Evolutionary conservation across 2,888 invertebrate species (phyloP).

Genomic region (Andrena camellia): DNA sequence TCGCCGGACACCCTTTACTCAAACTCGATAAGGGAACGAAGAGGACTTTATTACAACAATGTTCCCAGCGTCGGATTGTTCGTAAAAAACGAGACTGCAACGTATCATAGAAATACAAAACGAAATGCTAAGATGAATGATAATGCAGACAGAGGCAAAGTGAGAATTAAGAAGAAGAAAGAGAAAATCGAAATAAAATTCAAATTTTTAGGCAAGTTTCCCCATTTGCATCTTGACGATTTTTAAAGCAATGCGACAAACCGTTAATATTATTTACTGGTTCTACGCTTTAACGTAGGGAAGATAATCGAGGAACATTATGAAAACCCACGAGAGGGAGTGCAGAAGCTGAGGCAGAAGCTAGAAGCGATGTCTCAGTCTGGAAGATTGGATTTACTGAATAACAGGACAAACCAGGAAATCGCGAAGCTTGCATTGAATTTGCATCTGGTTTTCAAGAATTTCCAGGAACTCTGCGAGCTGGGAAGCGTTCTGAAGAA

Average conservation of each 20-base stretch:
- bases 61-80: background rate
- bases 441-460: conserved; percentile 75
- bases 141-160: conserved; percentile 58
- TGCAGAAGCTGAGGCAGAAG: conserved; percentile 74
- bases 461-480: conserved; percentile 84
- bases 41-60: background rate
- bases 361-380: conserved; percentile 71
- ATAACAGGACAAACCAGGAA: conserved; percentile 75
- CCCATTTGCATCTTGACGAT: background rate
- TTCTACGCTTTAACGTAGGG: conserved; percentile 66
- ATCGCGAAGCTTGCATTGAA: conserved; percentile 76
- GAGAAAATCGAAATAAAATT: conserved; percentile 80
- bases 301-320: conserved; percentile 77
- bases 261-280: background rate
- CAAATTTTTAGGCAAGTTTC: conserved; percentile 75
- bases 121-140: conserved; percentile 16
- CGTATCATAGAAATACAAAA: conserved; percentile 8
- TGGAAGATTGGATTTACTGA: conserved; percentile 73
- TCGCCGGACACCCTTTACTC: conserved; percentile 26
- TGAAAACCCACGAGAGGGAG: conserved; percentile 75
- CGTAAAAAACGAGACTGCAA: background rate
- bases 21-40: conserved; percentile 53
- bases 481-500: conserved; percentile 86
- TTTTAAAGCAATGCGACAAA: background rate
- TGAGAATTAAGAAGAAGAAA: conserved; percentile 57